Evolutionary conservation across 2,113 vertebrate species (phyloP), one percentile per base, ranked within the genome.

Genomic region (Elephas maximus): DNA sequence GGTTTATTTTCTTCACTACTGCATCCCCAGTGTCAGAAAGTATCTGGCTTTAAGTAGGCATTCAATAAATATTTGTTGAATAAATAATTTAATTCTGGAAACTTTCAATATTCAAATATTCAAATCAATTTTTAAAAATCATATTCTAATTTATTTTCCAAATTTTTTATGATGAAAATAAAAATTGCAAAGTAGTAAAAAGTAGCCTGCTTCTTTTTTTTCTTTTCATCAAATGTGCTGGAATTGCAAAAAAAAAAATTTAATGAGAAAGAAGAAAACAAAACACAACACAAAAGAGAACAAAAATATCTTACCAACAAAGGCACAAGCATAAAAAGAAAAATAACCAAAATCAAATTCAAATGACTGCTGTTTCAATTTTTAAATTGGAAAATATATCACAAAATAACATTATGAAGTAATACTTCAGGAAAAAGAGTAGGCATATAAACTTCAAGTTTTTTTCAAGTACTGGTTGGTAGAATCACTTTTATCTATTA

Each of bases 341-440:
- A 96, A 33, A 74, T 48, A 78, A 83, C 30, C 2, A 71, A 89
- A 62, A 60, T 79, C 14, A 80, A 78, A 93, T 82, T 48, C 9
- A 87, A 94, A 78, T 74, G 57, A 79, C 41, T 85, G 28, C 20
- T 93, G 21, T 10, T 62, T 67, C 45, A 95, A 85, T n/a, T 93
- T 79, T 71, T 77, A 93, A 94, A 48, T 44, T 77, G 26, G 60
- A 88, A 88, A 91, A 60, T 60, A 62, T 62, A 23, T 79, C 62
- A 53, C 10, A 84, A 92, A 73, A 78, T 82, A 12, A 0, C 15
- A 88, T 88, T 85, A 57, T 77, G 30, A 48, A 85, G 12, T 80
- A 76, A 63, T 37, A 44, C 4, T 12, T 87, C 48, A 76, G n/a
- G 62, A 74, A 48, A 84, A 88, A 48, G 21, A 41, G 3, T 69